Conservation (phyloP, 2,797 vertebrate species). For the Thaleichthys pacificus region DNA sequence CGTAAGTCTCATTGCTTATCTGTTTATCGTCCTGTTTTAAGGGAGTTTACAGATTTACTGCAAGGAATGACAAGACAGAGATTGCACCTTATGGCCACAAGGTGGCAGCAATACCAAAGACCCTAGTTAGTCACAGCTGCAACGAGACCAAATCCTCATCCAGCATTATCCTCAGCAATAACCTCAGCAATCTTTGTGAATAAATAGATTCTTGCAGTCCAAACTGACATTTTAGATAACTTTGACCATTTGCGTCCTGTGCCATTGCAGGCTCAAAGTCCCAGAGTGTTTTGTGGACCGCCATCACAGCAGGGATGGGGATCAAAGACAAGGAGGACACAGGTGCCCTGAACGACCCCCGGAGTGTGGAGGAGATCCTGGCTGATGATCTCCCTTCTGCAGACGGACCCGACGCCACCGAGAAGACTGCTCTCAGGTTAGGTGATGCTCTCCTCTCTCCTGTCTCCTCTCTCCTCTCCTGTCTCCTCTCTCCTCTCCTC, state of each 20-base stretch:
- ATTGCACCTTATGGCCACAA: constrained; percentile 52
- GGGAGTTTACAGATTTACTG: neutral
- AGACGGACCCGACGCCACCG: constrained; percentile 87
- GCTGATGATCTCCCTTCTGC: constrained; percentile 84
- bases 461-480: too few relatives aligned
- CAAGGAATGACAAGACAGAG: neutral
- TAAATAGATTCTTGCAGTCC: neutral
- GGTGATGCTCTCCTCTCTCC: constrained; percentile 21
- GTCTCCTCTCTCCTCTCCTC: too few relatives aligned
- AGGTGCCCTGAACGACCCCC: constrained; percentile 75
- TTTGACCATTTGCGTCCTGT: neutral
- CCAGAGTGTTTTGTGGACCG: constrained; percentile 89
- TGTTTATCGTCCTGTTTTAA: neutral
- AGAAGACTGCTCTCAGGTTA: constrained; percentile 83
- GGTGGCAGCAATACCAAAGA: constrained; percentile 62
- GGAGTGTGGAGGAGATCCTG: constrained; percentile 88
- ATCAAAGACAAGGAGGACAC: constrained; percentile 82
- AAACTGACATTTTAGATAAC: neutral
- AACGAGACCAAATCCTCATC: neutral
- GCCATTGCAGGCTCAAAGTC: constrained; percentile 87
- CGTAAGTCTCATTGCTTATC: constrained; percentile 75
- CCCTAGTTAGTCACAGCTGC: neutral
- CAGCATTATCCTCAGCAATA: neutral
- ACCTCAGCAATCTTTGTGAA: neutral
- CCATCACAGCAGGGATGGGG: constrained; percentile 83